Conservation (phyloP, 2,888 invertebrate genomes). For the Chymomyza caudatula region DNA sequence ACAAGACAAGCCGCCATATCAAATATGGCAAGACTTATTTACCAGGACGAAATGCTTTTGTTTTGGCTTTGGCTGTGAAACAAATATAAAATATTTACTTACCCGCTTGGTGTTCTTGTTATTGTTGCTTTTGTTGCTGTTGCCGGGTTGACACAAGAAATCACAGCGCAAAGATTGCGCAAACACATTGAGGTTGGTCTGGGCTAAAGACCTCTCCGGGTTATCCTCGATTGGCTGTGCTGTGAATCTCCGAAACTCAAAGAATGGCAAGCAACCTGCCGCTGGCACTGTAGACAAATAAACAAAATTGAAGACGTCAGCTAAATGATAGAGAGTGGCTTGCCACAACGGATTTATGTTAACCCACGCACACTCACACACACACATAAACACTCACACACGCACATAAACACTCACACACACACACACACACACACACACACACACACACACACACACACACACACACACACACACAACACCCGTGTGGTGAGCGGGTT, state of each 20-base stretch:
- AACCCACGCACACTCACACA: conserved; percentile 16
- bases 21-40: conserved; percentile 40
- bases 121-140: conserved; percentile 28
- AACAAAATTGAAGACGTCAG: conserved; percentile 65
- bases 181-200: neutral
- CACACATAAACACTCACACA: too few species aligned
- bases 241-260: neutral
- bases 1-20: conserved; percentile 29
- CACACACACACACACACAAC: conserved; percentile 39
- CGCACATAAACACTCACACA: neutral
- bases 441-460: neutral
- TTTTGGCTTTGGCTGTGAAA: conserved; percentile 50
- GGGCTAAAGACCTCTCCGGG: neutral
- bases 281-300: conserved; percentile 52
- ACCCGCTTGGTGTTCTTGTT: conserved; percentile 9
- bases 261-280: conserved; percentile 46
- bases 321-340: conserved; percentile 29
- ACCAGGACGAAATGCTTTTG: conserved; percentile 40
- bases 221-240: neutral
- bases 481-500: too few species aligned
- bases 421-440: neutral
- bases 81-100: conserved; percentile 66
- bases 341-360: conserved; percentile 37
- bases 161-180: conserved; percentile 46
- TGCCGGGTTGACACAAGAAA: conserved; percentile 60